A percentile compares a stretch with the other conserved stretches of the same genome.
Conservation (phyloP, 1,140 invertebrate genomes). For the Nasonia vitripennis region DNA sequence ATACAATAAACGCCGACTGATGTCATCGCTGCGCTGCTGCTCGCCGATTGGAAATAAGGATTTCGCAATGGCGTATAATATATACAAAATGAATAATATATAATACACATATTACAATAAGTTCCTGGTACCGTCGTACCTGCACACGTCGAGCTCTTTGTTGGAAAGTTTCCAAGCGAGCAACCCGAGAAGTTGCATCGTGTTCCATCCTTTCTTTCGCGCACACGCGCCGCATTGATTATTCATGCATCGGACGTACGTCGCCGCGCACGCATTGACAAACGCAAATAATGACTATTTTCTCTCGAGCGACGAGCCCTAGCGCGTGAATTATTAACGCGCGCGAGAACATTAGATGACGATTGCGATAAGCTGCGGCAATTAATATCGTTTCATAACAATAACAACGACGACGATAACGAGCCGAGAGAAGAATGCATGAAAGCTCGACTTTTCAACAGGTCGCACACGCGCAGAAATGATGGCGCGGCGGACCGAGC, state of each 20-base stretch:
- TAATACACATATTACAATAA: neutral
- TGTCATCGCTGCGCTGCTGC: neutral
- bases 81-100: constrained; percentile 3
- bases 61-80: neutral
- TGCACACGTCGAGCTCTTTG: neutral
- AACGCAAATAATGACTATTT: constrained; percentile 14
- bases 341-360: neutral
- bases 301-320: neutral
- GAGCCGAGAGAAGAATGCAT: neutral
- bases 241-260: neutral
- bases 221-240: neutral
- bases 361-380: constrained; percentile 15
- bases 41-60: neutral
- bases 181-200: neutral
- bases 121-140: neutral
- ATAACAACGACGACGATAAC: neutral
- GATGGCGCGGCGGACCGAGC: too few species aligned
- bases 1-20: neutral
- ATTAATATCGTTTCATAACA: neutral
- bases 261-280: neutral
- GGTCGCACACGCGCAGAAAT: too few species aligned
- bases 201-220: neutral
- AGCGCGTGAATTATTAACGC: neutral
- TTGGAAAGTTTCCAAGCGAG: neutral
- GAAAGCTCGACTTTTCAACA: neutral